These are phyloP conservation scores for Nycticorax nycticorax DNA, from an alignment of 2,113 vertebrate species.

Conservation along the genomic window DNA sequence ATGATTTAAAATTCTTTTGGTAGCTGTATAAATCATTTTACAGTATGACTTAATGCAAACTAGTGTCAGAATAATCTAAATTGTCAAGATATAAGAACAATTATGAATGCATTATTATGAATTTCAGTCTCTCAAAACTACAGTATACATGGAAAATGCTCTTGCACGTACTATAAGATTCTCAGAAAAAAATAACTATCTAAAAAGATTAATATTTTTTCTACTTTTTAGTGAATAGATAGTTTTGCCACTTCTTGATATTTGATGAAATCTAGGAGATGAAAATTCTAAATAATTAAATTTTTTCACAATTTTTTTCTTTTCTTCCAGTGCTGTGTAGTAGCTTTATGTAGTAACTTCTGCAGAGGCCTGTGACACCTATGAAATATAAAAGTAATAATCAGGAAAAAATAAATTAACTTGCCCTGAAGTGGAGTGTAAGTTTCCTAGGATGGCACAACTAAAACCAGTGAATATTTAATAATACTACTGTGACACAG, in stretches of 20 bases:
- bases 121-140: neutral
- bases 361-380: neutral
- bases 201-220: neutral
- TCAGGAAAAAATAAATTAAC: neutral
- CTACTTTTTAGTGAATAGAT: neutral
- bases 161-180: neutral
- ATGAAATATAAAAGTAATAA: neutral
- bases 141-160: neutral
- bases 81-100: neutral
- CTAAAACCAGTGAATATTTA: neutral
- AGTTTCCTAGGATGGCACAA: neutral
- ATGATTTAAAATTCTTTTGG: neutral
- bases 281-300: neutral
- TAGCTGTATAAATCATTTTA: neutral
- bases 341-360: neutral
- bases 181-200: neutral
- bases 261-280: neutral
- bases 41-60: neutral
- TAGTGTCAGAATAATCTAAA: neutral
- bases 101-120: neutral
- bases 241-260: neutral
- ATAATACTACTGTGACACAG: neutral
- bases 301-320: neutral
- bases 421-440: neutral
- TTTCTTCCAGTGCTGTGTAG: neutral